Evolutionary conservation across 2,113 vertebrate species (phyloP).

Genomic region (Brachypodius melanocephalos): DNA sequence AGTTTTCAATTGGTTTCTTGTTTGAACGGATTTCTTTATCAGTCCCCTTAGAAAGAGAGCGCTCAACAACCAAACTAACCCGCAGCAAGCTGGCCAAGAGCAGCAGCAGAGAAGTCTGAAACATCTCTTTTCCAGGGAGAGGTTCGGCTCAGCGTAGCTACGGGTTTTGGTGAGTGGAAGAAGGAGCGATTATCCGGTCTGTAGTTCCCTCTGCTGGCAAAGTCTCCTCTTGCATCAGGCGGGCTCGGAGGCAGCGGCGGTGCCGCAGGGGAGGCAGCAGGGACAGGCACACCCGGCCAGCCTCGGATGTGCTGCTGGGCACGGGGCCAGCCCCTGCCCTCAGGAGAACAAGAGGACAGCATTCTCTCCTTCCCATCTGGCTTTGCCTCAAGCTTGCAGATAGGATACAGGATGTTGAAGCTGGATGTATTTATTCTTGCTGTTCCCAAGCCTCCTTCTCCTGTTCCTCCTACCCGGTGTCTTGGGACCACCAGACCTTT

Average conservation of each 20-base stretch:
- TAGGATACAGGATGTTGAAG: not conserved
- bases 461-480: not conserved
- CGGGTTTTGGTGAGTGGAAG: rapidly evolving
- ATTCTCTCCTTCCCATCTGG: not conserved
- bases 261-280: not conserved
- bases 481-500: not conserved
- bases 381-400: not conserved
- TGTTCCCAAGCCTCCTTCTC: not conserved
- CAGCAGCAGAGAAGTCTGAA: not conserved
- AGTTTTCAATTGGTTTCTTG: not conserved
- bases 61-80: not conserved
- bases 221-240: not conserved
- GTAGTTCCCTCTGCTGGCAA: constrained; percentile 56
- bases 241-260: not conserved
- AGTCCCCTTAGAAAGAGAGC: not conserved
- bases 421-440: not conserved
- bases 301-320: not conserved
- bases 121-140: not conserved
- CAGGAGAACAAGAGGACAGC: not conserved
- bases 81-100: not conserved
- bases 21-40: not conserved
- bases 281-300: not conserved
- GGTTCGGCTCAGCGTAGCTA: rapidly evolving
- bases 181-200: not conserved
- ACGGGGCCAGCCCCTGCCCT: not conserved